Percentiles rank a stretch among this genome's conserved stretches.
These are phyloP conservation scores for Megaceryle alcyon DNA, from an alignment of 2,797 vertebrate genomes.

Conservation along the genomic window DNA sequence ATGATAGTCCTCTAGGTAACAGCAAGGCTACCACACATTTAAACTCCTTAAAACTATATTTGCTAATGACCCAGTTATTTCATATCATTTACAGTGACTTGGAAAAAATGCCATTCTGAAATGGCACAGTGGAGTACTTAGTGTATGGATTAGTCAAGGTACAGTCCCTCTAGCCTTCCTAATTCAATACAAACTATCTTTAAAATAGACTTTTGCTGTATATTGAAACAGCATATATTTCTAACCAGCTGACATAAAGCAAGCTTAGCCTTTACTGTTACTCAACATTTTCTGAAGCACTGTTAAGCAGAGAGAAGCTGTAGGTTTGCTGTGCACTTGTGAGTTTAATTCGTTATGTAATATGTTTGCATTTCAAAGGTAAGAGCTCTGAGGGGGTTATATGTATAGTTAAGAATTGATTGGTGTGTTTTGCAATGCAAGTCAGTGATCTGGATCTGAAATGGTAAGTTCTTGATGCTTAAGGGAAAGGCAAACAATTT, in stretches of 20 bases:
- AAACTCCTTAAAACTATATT: background rate
- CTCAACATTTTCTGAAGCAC: background rate
- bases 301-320: background rate
- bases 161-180: background rate
- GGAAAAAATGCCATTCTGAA: background rate
- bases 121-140: background rate
- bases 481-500: background rate
- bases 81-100: background rate
- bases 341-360: conserved; percentile 13
- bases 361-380: conserved; percentile 31
- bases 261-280: background rate
- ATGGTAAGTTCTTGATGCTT: background rate
- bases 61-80: conserved; percentile 17
- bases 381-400: background rate
- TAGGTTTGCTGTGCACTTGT: background rate
- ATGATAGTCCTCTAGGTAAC: background rate
- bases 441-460: background rate
- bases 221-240: background rate
- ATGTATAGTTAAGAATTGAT: background rate
- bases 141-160: background rate
- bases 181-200: background rate
- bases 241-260: background rate
- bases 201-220: background rate
- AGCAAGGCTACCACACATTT: background rate
- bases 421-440: background rate